A percentile compares a stretch with the other conserved stretches of the same genome.
Conservation (phyloP, 2,888 invertebrate species). For the Lobophora halterata region DNA sequence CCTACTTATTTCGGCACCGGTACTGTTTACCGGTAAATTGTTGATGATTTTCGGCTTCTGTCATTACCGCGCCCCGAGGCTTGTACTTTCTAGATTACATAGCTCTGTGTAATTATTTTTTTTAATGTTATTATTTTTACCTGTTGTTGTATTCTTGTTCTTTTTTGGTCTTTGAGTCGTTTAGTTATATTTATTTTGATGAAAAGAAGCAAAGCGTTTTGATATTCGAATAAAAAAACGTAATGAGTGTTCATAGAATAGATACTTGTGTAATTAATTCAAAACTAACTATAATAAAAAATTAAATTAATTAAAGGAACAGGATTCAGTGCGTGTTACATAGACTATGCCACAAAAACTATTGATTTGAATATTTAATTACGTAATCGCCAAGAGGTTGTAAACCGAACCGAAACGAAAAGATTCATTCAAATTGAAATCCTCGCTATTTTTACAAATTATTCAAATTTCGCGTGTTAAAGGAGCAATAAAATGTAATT, state of each 20-base stretch:
- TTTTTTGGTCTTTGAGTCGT: constrained; percentile 13
- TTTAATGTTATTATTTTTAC: constrained; percentile 16
- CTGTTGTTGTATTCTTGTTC: constrained; percentile 10
- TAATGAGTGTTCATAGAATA: constrained; percentile 1
- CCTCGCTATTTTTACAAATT: constrained; percentile 42
- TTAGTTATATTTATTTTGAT: constrained; percentile 1
- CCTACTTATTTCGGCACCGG: constrained; percentile 66
- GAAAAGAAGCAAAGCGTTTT: too few species aligned
- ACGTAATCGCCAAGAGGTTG: constrained; percentile 24
- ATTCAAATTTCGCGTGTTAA: constrained; percentile 57
- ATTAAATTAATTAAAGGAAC: constrained; percentile 1
- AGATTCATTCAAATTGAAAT: constrained; percentile 36
- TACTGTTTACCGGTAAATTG: constrained; percentile 65
- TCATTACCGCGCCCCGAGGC: constrained; percentile 57
- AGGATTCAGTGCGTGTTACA: constrained; percentile 22
- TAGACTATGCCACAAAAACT: constrained; percentile 23
- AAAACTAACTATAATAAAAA: not conserved
- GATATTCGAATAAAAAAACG: too few species aligned
- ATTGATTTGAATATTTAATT: constrained; percentile 33
- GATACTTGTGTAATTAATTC: too few species aligned
- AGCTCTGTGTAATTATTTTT: constrained; percentile 39
- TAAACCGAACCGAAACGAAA: constrained; percentile 23
- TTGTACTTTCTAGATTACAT: constrained; percentile 56
- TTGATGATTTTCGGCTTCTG: constrained; percentile 75
- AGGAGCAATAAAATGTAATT: constrained; percentile 57